A percentile compares a stretch with the other conserved stretches of the same genome.
phyloP scores from a whole-genome alignment of 2,888 invertebrate species.

The Globia sparganii region DNA sequence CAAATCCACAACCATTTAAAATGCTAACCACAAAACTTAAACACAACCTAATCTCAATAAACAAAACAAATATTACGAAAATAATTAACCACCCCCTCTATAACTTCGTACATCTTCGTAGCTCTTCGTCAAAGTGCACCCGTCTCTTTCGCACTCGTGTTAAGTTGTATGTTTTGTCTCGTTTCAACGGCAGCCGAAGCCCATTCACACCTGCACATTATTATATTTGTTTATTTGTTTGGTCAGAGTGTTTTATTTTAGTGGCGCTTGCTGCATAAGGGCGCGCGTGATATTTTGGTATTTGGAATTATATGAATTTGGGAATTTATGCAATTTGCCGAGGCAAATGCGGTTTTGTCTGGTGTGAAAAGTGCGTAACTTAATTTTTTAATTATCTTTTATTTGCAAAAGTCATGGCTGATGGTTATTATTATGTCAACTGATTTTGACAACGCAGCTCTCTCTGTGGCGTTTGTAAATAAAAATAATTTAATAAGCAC shows the following conservation, averaged over 20 bases:
- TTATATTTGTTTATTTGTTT: slow-evolving; percentile 85
- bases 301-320: slow-evolving; percentile 10
- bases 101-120: slow-evolving; percentile 51
- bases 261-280: slow-evolving; percentile 64
- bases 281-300: slow-evolving; percentile 61
- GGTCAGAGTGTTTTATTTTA: slow-evolving; percentile 81
- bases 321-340: neutral
- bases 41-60: slow-evolving; percentile 24
- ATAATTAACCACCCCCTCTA: slow-evolving; percentile 63
- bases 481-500: no score
- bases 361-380: neutral
- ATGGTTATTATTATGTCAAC: no score
- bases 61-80: slow-evolving; percentile 45
- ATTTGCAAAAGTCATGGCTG: neutral
- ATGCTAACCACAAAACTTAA: neutral
- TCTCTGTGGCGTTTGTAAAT: no score
- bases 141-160: slow-evolving; percentile 71
- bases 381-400: neutral
- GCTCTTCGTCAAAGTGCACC: slow-evolving; percentile 52
- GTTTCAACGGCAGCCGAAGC: slow-evolving; percentile 80
- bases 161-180: slow-evolving; percentile 70
- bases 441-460: no score
- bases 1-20: neutral
- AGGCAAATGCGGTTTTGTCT: neutral
- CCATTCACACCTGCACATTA: slow-evolving; percentile 87